Base-by-base conservation (phyloP, 2,888 invertebrate species). In the Lissonota sp. region DNA sequence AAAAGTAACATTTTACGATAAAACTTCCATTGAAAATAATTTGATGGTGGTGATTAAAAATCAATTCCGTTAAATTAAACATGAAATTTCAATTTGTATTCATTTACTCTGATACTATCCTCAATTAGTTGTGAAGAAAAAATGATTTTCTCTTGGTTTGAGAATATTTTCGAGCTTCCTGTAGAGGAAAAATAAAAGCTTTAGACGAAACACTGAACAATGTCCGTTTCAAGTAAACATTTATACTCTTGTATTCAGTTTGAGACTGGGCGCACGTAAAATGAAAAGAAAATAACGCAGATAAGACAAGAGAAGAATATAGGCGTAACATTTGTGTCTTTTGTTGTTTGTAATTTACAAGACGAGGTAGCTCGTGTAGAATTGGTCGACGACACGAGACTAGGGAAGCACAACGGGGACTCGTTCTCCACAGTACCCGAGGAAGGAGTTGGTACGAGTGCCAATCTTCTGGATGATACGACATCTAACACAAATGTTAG, bases 321-420 rank as follows among this genome's bases (percentile, higher is more conserved):
- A 42, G 75, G 77, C 84, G 83, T 87, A 88, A 88, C 72, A 79
- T 86, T n/a, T 79, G 75, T 84, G 86, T 91, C 60, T 90, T 91
- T 84, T 91, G 84, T 91, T 91, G 84, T 77, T 82, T 78, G 63
- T 64, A 70, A 86, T 83, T 85, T 83, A 83, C 88, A 87, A 90
- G 91, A 91, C 86, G 91, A 92, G 86, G 80, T 87, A 89, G 86
- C 89, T 72, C 88, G 87, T 85, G 88, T 91, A 88, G 90, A 91
- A 84, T 90, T 91, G 90, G 85, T 90, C 87, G 91, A 91, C 75
- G 90, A 87, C 78, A 91, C 87, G 84, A 88, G 91, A 85, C 88
- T 90, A 53, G 88, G 87, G 82, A 88, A 89, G 83, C 88, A 87
- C 86, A 89, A 88, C 84, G 84, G 85, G 84, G 80, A 85, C 71